Conservation (phyloP, 2,888 invertebrate species). For the Notodonta ziczac region DNA sequence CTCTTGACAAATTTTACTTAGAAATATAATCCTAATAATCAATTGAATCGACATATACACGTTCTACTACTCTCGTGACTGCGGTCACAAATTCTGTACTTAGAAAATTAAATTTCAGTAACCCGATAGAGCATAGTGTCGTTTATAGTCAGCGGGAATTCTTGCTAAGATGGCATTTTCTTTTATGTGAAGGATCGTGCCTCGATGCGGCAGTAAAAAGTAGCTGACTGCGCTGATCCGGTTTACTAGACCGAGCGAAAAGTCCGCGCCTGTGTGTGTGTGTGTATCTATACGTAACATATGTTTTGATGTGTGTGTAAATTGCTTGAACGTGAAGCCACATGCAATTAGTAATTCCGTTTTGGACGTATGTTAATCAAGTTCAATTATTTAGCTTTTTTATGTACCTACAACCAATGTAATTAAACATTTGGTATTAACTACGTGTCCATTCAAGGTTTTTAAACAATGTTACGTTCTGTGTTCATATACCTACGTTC, state of each 20-base stretch:
- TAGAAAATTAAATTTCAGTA: slow-evolving; percentile 26
- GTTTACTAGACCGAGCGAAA: slow-evolving; percentile 42
- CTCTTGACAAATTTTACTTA: too few species aligned
- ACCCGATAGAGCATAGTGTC: slow-evolving; percentile 38
- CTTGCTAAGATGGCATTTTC: slow-evolving; percentile 43
- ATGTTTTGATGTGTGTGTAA: slow-evolving; percentile 18
- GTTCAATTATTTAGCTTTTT: slow-evolving; percentile 8
- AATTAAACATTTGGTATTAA: background rate
- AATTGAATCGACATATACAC: background rate
- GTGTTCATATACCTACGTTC: background rate
- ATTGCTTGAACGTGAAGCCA: slow-evolving; percentile 20
- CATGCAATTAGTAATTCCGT: slow-evolving; percentile 30
- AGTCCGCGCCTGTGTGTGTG: slow-evolving; percentile 14
- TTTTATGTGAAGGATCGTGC: slow-evolving; percentile 48
- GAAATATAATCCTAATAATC: background rate
- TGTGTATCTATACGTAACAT: background rate
- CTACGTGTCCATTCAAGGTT: background rate
- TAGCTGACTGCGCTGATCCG: slow-evolving; percentile 45
- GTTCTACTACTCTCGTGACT: background rate
- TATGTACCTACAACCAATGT: background rate
- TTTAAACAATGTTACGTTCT: background rate
- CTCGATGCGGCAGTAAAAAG: slow-evolving; percentile 46
- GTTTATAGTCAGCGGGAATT: slow-evolving; percentile 38
- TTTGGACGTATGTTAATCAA: slow-evolving; percentile 28
- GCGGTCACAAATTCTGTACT: slow-evolving; percentile 17